These are phyloP conservation scores for Epizoanthus stellaris DNA, from an alignment of 92 coral and sea anemone species.

Conservation along the genomic window DNA sequence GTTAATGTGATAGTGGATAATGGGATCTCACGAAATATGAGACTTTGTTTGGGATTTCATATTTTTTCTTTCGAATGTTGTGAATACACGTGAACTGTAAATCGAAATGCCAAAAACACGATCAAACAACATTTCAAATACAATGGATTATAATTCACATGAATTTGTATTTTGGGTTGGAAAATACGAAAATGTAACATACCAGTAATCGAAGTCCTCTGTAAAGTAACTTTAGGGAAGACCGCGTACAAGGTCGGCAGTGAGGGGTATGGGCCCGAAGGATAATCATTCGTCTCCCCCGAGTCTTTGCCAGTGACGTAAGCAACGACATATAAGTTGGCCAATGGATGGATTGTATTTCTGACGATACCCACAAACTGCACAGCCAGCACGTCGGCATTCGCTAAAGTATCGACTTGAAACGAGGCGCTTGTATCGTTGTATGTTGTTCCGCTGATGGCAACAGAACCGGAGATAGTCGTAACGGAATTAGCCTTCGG, in stretches of 20 bases:
- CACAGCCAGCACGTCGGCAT: slow-evolving; percentile 36
- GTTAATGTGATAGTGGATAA: no score
- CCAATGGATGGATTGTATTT: slow-evolving; percentile 73
- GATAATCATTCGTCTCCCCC: slow-evolving; percentile 9
- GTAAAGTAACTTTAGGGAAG: slow-evolving; percentile 78
- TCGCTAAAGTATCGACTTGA: slow-evolving; percentile 3
- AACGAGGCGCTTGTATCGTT: not conserved
- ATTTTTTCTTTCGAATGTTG: no score
- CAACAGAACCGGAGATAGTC: slow-evolving; percentile 5
- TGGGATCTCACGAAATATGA: no score
- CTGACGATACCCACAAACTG: slow-evolving; percentile 65
- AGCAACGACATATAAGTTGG: slow-evolving; percentile 75
- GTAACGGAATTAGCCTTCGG: not conserved
- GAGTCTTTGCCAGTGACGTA: slow-evolving; percentile 52
- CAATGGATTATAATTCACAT: no score
- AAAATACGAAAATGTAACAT: not conserved
- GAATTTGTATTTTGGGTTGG: no score
- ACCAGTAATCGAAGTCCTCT: slow-evolving; percentile 48
- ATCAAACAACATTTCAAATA: no score
- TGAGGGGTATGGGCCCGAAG: slow-evolving; percentile 76
- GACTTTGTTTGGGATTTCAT: no score
- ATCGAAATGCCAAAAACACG: no score
- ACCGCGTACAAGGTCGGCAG: slow-evolving; percentile 76
- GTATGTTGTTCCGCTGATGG: slow-evolving; percentile 27
- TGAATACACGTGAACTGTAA: no score